Conservation (phyloP, 2,113 vertebrate genomes). For the Oenanthe oenanthe region DNA sequence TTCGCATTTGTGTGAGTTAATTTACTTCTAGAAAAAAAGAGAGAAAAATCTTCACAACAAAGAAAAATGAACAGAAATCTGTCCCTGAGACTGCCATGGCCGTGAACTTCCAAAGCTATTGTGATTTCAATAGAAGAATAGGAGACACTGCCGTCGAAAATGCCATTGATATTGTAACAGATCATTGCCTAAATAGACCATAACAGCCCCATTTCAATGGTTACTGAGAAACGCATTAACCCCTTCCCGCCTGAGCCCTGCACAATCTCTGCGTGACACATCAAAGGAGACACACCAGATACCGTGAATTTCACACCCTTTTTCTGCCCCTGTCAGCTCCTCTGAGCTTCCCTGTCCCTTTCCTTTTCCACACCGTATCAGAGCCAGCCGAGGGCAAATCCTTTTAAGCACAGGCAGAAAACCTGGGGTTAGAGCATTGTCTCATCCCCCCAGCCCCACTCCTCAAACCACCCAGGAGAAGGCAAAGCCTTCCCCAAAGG, state of each 20-base stretch:
- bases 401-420: slow-evolving; percentile 32
- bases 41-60: slow-evolving; percentile 54
- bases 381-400: slow-evolving; percentile 38
- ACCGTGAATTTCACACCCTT: slow-evolving; percentile 37
- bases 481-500: background rate
- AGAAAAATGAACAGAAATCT: slow-evolving; percentile 70
- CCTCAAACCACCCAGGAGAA: slow-evolving; percentile 50
- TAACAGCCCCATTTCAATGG: slow-evolving; percentile 63
- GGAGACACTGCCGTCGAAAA: slow-evolving; percentile 58
- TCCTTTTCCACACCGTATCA: slow-evolving; percentile 12
- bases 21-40: slow-evolving; percentile 32
- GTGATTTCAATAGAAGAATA: slow-evolving; percentile 67
- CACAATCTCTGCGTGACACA: slow-evolving; percentile 54
- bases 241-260: slow-evolving; percentile 36
- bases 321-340: slow-evolving; percentile 28
- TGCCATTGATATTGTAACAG: slow-evolving; percentile 71
- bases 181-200: slow-evolving; percentile 68
- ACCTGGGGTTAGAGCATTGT: slow-evolving; percentile 18
- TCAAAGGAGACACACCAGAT: slow-evolving; percentile 55
- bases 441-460: background rate
- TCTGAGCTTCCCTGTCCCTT: background rate
- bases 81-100: slow-evolving; percentile 42
- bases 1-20: slow-evolving; percentile 58
- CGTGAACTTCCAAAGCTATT: slow-evolving; percentile 65
- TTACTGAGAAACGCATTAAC: slow-evolving; percentile 60